These are phyloP conservation scores for Hydropsyche betteni DNA, from an alignment of 2,888 invertebrate species.

Conservation along the genomic window DNA sequence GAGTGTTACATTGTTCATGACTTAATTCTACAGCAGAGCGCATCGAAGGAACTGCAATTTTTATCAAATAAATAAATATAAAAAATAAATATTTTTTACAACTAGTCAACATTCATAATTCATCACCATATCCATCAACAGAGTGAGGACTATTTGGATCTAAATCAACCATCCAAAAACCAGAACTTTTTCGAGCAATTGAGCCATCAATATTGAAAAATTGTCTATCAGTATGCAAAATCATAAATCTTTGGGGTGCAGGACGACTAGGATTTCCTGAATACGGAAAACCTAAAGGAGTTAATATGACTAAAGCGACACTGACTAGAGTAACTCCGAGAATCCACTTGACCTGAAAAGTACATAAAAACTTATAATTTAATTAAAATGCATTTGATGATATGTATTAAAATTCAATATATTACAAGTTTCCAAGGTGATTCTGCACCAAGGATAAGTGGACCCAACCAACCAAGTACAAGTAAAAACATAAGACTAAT, in stretches of 20 bases:
- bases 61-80: slow-evolving; percentile 9
- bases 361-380: neutral
- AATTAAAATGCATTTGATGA: neutral
- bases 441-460: slow-evolving; percentile 56
- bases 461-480: slow-evolving; percentile 59
- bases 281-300: slow-evolving; percentile 80
- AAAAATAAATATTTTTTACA: neutral
- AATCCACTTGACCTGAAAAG: slow-evolving; percentile 54
- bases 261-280: slow-evolving; percentile 69
- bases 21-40: slow-evolving; percentile 46
- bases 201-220: slow-evolving; percentile 57
- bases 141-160: slow-evolving; percentile 77
- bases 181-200: slow-evolving; percentile 62
- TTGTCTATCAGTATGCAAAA: slow-evolving; percentile 71
- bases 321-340: slow-evolving; percentile 65
- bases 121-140: slow-evolving; percentile 57
- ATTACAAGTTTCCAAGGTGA: slow-evolving; percentile 53
- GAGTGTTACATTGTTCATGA: slow-evolving; percentile 65
- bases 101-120: too few species aligned
- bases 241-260: slow-evolving; percentile 79
- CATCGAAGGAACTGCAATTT: slow-evolving; percentile 53
- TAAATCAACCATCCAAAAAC: slow-evolving; percentile 79
- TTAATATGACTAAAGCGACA: slow-evolving; percentile 67
- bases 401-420: neutral
- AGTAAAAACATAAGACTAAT: slow-evolving; percentile 60